Evolutionary conservation across 23 tunicate species (phyloP).

Genomic region (Botrylloides violaceus): DNA sequence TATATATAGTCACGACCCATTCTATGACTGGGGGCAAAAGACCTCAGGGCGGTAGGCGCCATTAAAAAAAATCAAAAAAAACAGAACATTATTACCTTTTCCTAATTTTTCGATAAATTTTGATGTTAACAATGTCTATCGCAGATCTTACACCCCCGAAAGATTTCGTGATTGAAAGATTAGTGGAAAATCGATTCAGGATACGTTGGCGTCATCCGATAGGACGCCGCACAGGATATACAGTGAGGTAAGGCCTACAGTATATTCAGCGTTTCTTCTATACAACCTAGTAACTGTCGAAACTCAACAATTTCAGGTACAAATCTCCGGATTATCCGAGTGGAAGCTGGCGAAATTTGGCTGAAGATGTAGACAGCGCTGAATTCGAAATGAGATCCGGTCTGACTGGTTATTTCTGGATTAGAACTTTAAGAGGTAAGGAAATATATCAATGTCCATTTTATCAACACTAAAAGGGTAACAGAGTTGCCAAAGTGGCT

Average conservation of each 20-base stretch:
- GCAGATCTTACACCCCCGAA: neutral
- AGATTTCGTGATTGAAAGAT: conserved; percentile 1
- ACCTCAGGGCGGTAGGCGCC: too few relatives aligned
- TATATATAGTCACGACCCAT: too few relatives aligned
- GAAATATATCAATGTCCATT: too few relatives aligned
- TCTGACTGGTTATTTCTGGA: neutral
- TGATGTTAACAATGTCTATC: too few relatives aligned
- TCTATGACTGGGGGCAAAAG: too few relatives aligned
- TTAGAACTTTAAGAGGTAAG: neutral
- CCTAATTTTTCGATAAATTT: too few relatives aligned
- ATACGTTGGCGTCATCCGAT: conserved; percentile 3
- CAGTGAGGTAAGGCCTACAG: conserved; percentile 2
- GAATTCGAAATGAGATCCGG: neutral
- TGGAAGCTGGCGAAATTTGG: neutral
- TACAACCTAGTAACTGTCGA: too few relatives aligned
- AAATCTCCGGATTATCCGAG: neutral
- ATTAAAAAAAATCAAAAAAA: too few relatives aligned
- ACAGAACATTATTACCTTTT: too few relatives aligned
- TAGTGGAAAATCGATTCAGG: neutral
- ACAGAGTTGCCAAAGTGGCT: too few relatives aligned
- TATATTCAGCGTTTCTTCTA: too few relatives aligned
- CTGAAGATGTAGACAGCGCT: neutral
- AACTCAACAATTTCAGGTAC: neutral
- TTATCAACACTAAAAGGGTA: too few relatives aligned
- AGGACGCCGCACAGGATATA: neutral